Evolutionary conservation across 2,113 vertebrate genomes (phyloP).

Genomic region (Pandion haliaetus): DNA sequence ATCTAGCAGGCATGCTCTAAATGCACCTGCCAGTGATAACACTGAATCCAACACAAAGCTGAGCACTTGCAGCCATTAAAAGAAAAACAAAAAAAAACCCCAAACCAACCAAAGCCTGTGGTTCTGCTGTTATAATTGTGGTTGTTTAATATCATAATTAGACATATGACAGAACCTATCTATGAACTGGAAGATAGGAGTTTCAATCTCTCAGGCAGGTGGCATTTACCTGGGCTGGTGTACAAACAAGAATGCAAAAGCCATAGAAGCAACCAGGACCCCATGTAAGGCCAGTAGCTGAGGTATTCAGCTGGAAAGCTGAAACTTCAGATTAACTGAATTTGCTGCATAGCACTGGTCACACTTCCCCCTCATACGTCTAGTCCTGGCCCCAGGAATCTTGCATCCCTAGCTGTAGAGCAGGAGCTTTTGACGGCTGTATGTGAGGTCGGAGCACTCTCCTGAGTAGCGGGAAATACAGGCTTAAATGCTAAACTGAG

Average conservation of each 20-base stretch:
- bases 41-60: not conserved
- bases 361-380: accelerated
- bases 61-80: not conserved
- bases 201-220: not conserved
- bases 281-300: not conserved
- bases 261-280: not conserved
- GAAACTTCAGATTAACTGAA: not conserved
- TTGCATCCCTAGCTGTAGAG: not conserved
- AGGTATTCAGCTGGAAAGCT: not conserved
- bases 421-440: not conserved
- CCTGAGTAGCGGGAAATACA: not conserved
- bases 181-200: not conserved
- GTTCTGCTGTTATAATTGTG: not conserved
- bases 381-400: not conserved
- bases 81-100: not conserved
- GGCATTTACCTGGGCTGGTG: not conserved
- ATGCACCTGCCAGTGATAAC: not conserved
- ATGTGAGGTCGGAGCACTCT: not conserved
- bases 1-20: not conserved
- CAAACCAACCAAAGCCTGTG: not conserved
- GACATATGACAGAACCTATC: not conserved
- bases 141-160: not conserved
- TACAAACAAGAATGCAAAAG: not conserved
- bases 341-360: not conserved
- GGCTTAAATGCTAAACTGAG: not conserved